phyloP scores from a whole-genome alignment of 2,888 invertebrate species.

The Eumacrocentrus americanus region DNA sequence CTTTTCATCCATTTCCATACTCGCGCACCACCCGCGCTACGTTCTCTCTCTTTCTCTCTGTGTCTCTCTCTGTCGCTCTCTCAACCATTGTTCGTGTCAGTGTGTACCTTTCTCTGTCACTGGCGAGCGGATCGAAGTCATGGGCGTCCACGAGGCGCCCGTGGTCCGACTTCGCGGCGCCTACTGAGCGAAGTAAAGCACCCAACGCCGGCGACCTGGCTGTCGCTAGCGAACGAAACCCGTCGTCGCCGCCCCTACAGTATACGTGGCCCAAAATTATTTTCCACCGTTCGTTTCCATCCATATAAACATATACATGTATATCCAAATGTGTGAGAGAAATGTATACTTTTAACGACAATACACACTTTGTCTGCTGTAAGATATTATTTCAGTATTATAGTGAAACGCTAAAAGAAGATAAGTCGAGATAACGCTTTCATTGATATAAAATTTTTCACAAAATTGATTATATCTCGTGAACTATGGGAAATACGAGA shows the following conservation, averaged over 20 bases:
- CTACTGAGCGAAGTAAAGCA: constrained; percentile 36
- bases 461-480: too few relatives aligned
- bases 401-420: too few relatives aligned
- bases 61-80: constrained; percentile 10
- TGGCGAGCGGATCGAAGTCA: constrained; percentile 41
- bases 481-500: too few relatives aligned
- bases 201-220: constrained; percentile 33
- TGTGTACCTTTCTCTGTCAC: constrained; percentile 34
- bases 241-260: constrained; percentile 23
- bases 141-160: constrained; percentile 44
- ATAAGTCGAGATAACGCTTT: too few relatives aligned
- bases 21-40: constrained; percentile 3
- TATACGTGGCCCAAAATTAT: constrained; percentile 35
- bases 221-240: constrained; percentile 17
- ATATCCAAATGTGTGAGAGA: too few relatives aligned
- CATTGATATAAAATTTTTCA: too few relatives aligned
- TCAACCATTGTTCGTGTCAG: constrained; percentile 20
- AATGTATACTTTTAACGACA: too few relatives aligned
- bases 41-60: constrained; percentile 8
- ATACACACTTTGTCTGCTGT: too few relatives aligned
- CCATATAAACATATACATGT: too few relatives aligned
- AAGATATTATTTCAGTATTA: too few relatives aligned
- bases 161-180: constrained; percentile 44
- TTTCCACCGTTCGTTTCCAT: constrained; percentile 26
- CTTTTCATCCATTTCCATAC: constrained; percentile 30